phyloP scores from a whole-genome alignment of 2,113 vertebrate genomes.

The Peromyscus leucopus region DNA sequence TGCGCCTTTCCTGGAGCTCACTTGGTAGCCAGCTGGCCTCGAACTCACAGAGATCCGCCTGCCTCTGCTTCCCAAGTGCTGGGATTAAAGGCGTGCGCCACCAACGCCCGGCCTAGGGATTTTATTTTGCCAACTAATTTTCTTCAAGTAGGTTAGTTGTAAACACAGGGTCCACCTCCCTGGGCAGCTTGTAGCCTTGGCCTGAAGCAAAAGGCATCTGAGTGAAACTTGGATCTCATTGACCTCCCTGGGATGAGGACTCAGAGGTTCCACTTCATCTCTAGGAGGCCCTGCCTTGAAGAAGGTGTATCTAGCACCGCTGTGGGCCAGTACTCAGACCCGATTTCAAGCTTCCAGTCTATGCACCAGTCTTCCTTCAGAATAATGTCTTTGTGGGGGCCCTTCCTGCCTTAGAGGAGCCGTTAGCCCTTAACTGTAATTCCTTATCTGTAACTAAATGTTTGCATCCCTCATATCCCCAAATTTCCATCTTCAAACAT shows the following conservation, averaged over 20 bases:
- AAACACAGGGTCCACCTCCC: neutral
- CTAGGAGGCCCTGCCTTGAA: neutral
- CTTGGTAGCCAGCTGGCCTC: too few relatives aligned
- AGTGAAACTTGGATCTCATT: neutral
- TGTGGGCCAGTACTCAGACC: neutral
- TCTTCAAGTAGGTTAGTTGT: neutral
- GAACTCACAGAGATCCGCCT: too few relatives aligned
- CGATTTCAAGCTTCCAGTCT: neutral
- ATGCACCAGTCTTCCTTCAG: neutral
- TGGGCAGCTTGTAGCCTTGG: too few relatives aligned
- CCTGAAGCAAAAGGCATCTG: neutral
- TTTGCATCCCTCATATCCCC: neutral
- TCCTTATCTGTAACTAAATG: neutral
- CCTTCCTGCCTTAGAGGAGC: neutral
- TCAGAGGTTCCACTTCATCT: neutral
- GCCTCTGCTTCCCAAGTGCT: too few relatives aligned
- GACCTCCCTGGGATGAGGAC: too few relatives aligned
- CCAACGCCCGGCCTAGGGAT: too few relatives aligned
- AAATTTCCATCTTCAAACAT: neutral
- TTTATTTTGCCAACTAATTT: neutral
- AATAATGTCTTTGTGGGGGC: neutral
- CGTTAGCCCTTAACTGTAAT: neutral
- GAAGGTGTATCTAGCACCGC: neutral
- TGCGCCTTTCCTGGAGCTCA: too few relatives aligned
- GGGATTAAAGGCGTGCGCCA: too few relatives aligned